phyloP scores from a whole-genome alignment of 2,113 vertebrate genomes.

The Nothobranchius furzeri region DNA sequence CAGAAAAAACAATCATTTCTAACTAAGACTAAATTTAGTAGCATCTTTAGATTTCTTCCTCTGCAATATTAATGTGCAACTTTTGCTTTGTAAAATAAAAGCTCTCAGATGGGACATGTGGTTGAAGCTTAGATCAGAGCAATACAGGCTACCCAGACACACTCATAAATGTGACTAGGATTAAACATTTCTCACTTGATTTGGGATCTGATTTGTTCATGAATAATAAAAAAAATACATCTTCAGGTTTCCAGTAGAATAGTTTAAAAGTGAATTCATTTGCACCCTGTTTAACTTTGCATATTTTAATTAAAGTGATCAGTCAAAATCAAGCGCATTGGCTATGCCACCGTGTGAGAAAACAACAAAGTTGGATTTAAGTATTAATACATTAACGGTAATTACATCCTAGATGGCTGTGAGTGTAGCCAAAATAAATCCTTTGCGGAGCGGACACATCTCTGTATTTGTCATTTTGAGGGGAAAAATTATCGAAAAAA shows the following conservation, averaged over 20 bases:
- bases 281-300: not conserved
- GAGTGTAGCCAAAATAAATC: not conserved
- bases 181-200: not conserved
- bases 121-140: not conserved
- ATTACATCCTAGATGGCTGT: not conserved
- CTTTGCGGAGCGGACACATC: no score
- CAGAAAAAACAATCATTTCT: not conserved
- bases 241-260: not conserved
- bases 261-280: slow-evolving; percentile 18
- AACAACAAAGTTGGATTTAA: not conserved
- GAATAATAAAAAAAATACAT: not conserved
- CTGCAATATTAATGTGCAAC: not conserved
- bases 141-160: no score
- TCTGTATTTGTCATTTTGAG: not conserved
- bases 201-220: not conserved
- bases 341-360: not conserved
- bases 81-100: not conserved
- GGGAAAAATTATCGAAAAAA: not conserved
- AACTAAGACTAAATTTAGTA: not conserved
- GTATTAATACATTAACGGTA: not conserved
- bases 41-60: no score
- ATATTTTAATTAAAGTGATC: slow-evolving; percentile 22
- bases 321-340: slow-evolving; percentile 15
- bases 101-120: not conserved
- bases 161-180: not conserved